These are phyloP conservation scores for Lethenteron reissneri DNA, from an alignment of 2,113 vertebrate genomes.

Conservation along the genomic window DNA sequence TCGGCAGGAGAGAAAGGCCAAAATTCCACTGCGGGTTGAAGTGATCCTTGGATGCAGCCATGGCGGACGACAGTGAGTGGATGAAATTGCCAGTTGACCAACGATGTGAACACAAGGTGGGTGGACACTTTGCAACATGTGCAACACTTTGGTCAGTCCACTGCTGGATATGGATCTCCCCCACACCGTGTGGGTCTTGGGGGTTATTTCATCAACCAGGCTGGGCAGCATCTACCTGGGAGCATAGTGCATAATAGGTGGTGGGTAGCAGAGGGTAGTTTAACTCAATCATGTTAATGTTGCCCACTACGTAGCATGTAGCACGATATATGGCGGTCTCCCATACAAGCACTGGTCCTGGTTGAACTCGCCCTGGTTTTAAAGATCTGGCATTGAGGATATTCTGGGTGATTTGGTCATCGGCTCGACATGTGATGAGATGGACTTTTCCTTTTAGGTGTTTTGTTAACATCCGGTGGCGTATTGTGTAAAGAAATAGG, in stretches of 20 bases:
- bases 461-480: too few species aligned
- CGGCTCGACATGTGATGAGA: too few species aligned
- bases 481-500: too few species aligned
- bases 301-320: not conserved
- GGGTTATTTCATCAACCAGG: not conserved
- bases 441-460: too few species aligned
- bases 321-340: not conserved
- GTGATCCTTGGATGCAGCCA: conserved; percentile 15
- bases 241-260: not conserved
- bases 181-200: not conserved
- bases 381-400: not conserved
- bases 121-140: not conserved
- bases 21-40: too few species aligned
- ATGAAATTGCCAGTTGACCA: conserved; percentile 87
- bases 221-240: not conserved
- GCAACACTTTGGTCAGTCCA: not conserved
- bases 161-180: not conserved
- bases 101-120: conserved; percentile 97
- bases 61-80: conserved; percentile 97
- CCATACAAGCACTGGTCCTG: not conserved
- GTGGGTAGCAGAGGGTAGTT: too few species aligned
- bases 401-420: not conserved
- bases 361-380: not conserved
- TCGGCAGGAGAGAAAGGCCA: too few species aligned
- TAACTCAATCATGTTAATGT: not conserved